These are phyloP conservation scores for Aotus griseimembra DNA, from an alignment of 2,797 vertebrate genomes.

Conservation along the genomic window DNA sequence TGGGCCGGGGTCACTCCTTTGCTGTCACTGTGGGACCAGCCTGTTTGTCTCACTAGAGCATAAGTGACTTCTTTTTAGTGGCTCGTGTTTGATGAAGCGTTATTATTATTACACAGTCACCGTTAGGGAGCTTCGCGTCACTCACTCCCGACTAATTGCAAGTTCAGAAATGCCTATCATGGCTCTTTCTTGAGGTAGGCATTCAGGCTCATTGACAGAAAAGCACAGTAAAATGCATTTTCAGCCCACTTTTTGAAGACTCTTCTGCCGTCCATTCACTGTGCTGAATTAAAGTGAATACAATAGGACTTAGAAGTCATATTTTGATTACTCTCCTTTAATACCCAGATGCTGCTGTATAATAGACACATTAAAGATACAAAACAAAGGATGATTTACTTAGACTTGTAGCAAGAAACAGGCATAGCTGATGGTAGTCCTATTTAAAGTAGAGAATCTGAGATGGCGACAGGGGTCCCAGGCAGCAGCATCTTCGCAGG, in stretches of 20 bases:
- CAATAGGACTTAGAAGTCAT: background rate
- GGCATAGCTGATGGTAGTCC: constrained; percentile 41
- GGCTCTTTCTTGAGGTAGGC: background rate
- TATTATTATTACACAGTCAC: constrained; percentile 59
- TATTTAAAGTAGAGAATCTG: constrained; percentile 63
- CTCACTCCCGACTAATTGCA: constrained; percentile 2
- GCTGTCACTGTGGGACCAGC: too few species aligned
- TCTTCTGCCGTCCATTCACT: constrained; percentile 35
- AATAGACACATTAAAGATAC: background rate
- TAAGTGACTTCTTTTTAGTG: constrained; percentile 66
- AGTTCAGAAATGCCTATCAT: background rate
- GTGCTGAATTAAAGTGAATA: background rate
- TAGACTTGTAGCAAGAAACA: constrained; percentile 56
- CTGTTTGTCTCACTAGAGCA: background rate
- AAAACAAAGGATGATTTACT: constrained; percentile 60
- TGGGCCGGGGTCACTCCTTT: background rate
- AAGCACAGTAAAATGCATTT: background rate
- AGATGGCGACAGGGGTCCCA: constrained; percentile 50
- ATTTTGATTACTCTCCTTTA: background rate
- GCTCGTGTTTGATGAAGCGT: constrained; percentile 60
- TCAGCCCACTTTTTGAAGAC: background rate
- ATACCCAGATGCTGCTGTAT: background rate
- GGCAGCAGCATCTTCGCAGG: background rate
- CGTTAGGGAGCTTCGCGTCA: constrained; percentile 38
- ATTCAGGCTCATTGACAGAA: constrained; percentile 26